A percentile compares a stretch with the other conserved stretches of the same genome.
phyloP scores from a whole-genome alignment of 2,113 vertebrate species.

The Camarhynchus parvulus region DNA sequence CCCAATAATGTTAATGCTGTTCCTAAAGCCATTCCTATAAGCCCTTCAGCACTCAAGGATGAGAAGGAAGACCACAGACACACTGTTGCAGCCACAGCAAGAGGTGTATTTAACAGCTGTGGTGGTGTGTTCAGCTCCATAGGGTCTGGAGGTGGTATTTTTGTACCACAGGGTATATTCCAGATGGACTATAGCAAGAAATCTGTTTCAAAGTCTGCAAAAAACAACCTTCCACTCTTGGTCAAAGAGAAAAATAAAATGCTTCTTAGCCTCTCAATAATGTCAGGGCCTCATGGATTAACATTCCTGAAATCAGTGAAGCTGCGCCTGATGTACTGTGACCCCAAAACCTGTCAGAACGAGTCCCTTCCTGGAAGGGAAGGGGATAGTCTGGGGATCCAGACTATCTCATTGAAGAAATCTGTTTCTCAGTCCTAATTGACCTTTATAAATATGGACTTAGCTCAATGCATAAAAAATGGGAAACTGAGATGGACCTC shows the following conservation, averaged over 20 bases:
- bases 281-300: slow-evolving; percentile 85
- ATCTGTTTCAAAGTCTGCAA: slow-evolving; percentile 91
- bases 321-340: slow-evolving; percentile 87
- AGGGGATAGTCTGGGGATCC: slow-evolving; percentile 72
- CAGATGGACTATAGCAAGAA: slow-evolving; percentile 86
- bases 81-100: slow-evolving; percentile 84
- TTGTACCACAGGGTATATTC: slow-evolving; percentile 87
- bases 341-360: slow-evolving; percentile 91
- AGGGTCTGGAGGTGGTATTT: slow-evolving; percentile 86
- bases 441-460: slow-evolving; percentile 86
- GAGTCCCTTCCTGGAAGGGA: slow-evolving; percentile 79
- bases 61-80: slow-evolving; percentile 86
- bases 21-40: slow-evolving; percentile 86
- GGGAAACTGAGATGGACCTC: slow-evolving; percentile 66
- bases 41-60: slow-evolving; percentile 84
- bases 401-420: slow-evolving; percentile 87
- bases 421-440: slow-evolving; percentile 88
- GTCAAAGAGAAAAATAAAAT: slow-evolving; percentile 93
- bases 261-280: slow-evolving; percentile 87
- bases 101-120: slow-evolving; percentile 87
- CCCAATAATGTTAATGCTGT: slow-evolving; percentile 81
- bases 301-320: slow-evolving; percentile 90
- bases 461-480: slow-evolving; percentile 81
- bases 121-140: slow-evolving; percentile 86
- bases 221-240: slow-evolving; percentile 85